These are phyloP conservation scores for Chaetogeoica ovagalla DNA, from an alignment of 2,888 invertebrate genomes.

Conservation along the genomic window DNA sequence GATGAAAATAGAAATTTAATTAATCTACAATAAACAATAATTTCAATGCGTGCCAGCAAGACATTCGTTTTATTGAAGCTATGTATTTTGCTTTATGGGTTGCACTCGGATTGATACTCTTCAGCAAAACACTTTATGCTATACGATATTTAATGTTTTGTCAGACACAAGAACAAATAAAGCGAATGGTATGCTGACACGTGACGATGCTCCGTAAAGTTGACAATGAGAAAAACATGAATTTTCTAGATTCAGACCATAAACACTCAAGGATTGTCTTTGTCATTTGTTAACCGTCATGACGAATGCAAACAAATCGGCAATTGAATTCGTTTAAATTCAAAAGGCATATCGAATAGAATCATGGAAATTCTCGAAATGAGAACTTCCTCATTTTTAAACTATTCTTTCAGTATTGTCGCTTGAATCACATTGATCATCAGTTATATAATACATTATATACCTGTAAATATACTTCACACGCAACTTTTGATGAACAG, in stretches of 20 bases:
- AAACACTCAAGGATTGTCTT: slow-evolving; percentile 55
- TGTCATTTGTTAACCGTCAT: slow-evolving; percentile 56
- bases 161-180: neutral
- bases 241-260: slow-evolving; percentile 54
- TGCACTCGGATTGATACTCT: neutral
- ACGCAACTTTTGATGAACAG: no score
- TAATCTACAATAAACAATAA: neutral
- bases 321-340: slow-evolving; percentile 55
- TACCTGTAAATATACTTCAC: no score
- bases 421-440: no score
- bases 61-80: neutral
- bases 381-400: slow-evolving; percentile 57
- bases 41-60: neutral
- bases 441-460: slow-evolving; percentile 18
- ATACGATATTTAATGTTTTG: neutral
- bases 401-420: slow-evolving; percentile 56
- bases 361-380: slow-evolving; percentile 55
- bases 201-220: slow-evolving; percentile 38
- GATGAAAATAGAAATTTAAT: neutral
- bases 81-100: neutral
- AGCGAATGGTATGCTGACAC: slow-evolving; percentile 17
- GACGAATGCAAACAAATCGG: slow-evolving; percentile 55
- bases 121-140: neutral
- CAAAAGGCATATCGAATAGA: slow-evolving; percentile 54
- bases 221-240: slow-evolving; percentile 55